These are phyloP conservation scores for Artibeus jamaicensis DNA, from an alignment of 2,797 vertebrate genomes.

Conservation along the genomic window DNA sequence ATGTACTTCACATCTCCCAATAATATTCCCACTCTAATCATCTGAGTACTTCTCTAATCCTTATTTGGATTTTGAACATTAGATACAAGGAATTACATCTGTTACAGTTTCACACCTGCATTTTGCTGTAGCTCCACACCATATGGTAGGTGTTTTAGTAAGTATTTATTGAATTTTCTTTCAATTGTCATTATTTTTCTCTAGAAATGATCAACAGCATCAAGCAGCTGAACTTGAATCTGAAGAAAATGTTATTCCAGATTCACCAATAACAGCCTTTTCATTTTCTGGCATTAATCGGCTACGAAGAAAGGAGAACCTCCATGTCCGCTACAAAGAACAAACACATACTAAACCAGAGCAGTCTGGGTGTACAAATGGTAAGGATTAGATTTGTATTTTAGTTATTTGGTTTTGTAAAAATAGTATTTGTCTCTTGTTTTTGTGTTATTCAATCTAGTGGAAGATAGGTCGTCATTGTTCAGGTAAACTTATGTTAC, in stretches of 20 bases:
- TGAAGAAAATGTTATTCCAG: slow-evolving; percentile 92
- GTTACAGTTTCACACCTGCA: neutral
- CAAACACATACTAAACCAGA: slow-evolving; percentile 75
- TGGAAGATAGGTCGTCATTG: neutral
- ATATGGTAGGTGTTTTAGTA: slow-evolving; percentile 14
- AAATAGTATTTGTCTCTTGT: neutral
- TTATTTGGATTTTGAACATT: slow-evolving; percentile 21
- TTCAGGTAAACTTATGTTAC: neutral
- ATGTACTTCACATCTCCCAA: neutral
- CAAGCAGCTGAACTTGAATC: slow-evolving; percentile 78
- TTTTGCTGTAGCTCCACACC: neutral
- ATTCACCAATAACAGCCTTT: slow-evolving; percentile 88
- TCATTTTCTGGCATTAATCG: slow-evolving; percentile 87
- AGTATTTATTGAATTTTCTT: slow-evolving; percentile 41
- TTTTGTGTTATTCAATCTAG: neutral
- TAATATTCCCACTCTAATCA: neutral
- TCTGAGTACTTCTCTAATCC: neutral
- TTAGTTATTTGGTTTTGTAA: neutral
- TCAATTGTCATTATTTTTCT: slow-evolving; percentile 37
- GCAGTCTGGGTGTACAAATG: slow-evolving; percentile 63
- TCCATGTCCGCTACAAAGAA: slow-evolving; percentile 88
- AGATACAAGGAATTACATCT: neutral
- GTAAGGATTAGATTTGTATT: slow-evolving; percentile 68
- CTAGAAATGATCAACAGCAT: slow-evolving; percentile 67
- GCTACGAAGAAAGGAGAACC: slow-evolving; percentile 87